Conservation (phyloP, 1,140 invertebrate genomes). For the Mya arenaria region DNA sequence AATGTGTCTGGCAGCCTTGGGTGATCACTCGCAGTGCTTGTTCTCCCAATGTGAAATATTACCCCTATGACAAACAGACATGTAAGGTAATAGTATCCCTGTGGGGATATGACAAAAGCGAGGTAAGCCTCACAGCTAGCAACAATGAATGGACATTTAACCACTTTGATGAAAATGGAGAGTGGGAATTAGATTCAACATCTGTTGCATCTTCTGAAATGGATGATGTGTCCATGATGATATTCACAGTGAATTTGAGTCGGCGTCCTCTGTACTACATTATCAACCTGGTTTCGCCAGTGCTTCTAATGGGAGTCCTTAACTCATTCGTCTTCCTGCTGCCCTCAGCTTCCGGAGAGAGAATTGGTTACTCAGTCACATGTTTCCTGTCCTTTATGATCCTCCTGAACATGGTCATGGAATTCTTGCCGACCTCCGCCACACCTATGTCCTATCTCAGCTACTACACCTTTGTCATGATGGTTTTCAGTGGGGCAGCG, state of each 20-base stretch:
- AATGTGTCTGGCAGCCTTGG: constrained; percentile 26
- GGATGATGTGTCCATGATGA: constrained; percentile 1
- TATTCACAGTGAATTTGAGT: neutral
- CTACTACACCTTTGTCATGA: constrained; percentile 48
- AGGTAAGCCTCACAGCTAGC: constrained; percentile 12
- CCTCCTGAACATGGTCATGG: constrained; percentile 38
- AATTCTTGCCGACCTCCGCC: constrained; percentile 24
- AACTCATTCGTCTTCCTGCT: constrained; percentile 39
- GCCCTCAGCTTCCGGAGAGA: constrained; percentile 32
- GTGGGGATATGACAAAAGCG: constrained; percentile 15
- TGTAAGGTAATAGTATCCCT: constrained; percentile 25
- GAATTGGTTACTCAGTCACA: constrained; percentile 39
- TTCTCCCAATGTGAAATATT: constrained; percentile 28
- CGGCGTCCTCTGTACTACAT: constrained; percentile 35
- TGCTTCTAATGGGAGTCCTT: constrained; percentile 18
- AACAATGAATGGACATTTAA: constrained; percentile 14
- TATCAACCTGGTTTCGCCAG: constrained; percentile 41
- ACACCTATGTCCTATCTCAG: constrained; percentile 20
- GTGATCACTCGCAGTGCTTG: constrained; percentile 13
- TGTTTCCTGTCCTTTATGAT: constrained; percentile 45
- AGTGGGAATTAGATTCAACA: constrained; percentile 30
- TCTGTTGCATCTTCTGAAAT: neutral
- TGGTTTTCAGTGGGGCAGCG: constrained; percentile 27
- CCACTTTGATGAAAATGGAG: constrained; percentile 44
- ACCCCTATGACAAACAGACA: constrained; percentile 39